phyloP scores from a whole-genome alignment of 1,140 invertebrate genomes.

The Samia ricini region DNA sequence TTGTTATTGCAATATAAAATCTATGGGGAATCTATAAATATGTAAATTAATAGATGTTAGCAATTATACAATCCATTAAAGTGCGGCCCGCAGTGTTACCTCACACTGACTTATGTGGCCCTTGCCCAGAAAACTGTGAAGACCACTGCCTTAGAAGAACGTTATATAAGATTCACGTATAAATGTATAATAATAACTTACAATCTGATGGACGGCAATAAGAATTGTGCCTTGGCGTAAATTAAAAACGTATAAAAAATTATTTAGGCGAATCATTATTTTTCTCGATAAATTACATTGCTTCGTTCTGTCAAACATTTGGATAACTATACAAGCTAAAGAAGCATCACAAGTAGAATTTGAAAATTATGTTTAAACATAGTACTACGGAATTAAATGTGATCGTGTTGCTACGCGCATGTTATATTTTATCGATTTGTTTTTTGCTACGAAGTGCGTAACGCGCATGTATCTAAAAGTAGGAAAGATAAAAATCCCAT shows the following conservation, averaged over 20 bases:
- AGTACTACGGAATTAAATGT: not conserved
- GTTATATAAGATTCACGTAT: conserved; percentile 20
- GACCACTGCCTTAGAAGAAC: no score
- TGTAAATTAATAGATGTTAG: no score
- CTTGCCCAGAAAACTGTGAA: no score
- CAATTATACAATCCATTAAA: no score
- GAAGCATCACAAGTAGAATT: conserved; percentile 37
- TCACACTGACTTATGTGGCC: no score
- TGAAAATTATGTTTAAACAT: conserved; percentile 48
- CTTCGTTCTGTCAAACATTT: conserved; percentile 67
- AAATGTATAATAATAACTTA: conserved; percentile 40
- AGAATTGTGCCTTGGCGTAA: conserved; percentile 71
- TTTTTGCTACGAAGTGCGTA: conserved; percentile 36
- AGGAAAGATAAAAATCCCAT: not conserved
- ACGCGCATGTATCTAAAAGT: conserved; percentile 32
- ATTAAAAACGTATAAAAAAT: conserved; percentile 71
- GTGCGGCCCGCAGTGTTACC: no score
- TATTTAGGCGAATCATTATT: conserved; percentile 69
- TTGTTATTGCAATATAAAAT: no score
- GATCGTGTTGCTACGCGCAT: conserved; percentile 43
- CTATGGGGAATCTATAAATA: no score
- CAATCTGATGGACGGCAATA: conserved; percentile 72
- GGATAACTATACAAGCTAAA: conserved; percentile 46
- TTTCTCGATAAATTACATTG: conserved; percentile 63
- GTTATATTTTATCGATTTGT: conserved; percentile 58